Conservation (phyloP, 2,888 invertebrate species). For the Ochropacha duplaris region DNA sequence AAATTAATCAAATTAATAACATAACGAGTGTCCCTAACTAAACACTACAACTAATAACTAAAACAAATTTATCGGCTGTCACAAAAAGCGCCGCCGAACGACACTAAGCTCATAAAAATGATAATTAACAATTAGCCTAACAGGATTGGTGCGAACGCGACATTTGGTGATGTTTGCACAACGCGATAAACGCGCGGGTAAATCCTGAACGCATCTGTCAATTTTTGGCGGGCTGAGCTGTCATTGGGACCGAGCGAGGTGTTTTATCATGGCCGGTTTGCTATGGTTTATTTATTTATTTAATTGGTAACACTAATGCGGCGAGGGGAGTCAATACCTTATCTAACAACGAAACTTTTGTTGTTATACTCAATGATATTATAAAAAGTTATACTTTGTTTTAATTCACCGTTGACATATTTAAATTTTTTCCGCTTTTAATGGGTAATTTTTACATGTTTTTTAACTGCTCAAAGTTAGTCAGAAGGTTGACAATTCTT, state of each 20-base stretch:
- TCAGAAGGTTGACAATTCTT: too few relatives aligned
- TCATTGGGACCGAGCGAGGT: constrained; percentile 11
- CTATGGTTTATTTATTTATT: constrained; percentile 25
- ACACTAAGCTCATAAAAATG: constrained; percentile 71
- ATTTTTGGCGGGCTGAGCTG: constrained; percentile 30
- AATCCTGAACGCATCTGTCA: constrained; percentile 65
- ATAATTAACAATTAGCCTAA: constrained; percentile 75
- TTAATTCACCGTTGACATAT: too few relatives aligned
- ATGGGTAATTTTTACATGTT: too few relatives aligned
- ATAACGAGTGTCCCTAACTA: constrained; percentile 7
- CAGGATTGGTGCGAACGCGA: constrained; percentile 47
- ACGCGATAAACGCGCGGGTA: constrained; percentile 57
- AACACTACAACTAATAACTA: constrained; percentile 21
- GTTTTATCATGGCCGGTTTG: constrained; percentile 25
- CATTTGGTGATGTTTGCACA: constrained; percentile 77
- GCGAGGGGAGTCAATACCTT: neutral
- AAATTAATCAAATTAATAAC: constrained; percentile 1
- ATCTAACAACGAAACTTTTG: too few relatives aligned
- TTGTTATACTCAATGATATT: too few relatives aligned
- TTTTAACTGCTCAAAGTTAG: too few relatives aligned
- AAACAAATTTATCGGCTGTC: constrained; percentile 44
- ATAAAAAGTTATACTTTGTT: too few relatives aligned
- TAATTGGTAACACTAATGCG: neutral
- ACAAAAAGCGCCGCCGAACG: constrained; percentile 40
- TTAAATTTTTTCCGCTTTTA: too few relatives aligned